These are phyloP conservation scores for Chaetodon auriga DNA, from an alignment of 2,113 vertebrate species.

Conservation along the genomic window DNA sequence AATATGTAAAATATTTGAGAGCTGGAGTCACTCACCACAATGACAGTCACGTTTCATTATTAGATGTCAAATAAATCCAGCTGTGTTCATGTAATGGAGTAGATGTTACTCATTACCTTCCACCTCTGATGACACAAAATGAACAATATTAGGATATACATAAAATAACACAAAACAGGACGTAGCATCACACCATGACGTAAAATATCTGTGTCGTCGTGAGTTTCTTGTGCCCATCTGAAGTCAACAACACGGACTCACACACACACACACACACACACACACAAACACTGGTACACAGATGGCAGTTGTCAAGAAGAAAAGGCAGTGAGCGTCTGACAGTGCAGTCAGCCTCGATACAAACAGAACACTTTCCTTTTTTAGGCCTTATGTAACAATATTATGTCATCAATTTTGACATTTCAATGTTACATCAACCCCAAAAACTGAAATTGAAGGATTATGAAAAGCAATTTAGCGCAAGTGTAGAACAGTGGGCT, in stretches of 20 bases:
- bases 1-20: no score
- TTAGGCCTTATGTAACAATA: slow-evolving; percentile 52
- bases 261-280: background rate
- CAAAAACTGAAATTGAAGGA: slow-evolving; percentile 25
- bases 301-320: slow-evolving; percentile 28
- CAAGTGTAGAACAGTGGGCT: background rate
- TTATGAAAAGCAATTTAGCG: slow-evolving; percentile 16
- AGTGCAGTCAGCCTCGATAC: slow-evolving; percentile 17
- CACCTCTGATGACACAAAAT: background rate
- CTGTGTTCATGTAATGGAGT: no score
- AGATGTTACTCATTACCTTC: background rate
- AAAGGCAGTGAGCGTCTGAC: slow-evolving; percentile 33
- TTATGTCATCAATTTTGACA: slow-evolving; percentile 53
- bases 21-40: no score
- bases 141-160: background rate
- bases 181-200: background rate
- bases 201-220: background rate
- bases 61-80: no score
- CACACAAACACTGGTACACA: slow-evolving; percentile 19
- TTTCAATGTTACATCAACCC: slow-evolving; percentile 38
- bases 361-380: slow-evolving; percentile 34
- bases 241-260: background rate
- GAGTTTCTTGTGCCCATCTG: background rate
- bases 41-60: no score
- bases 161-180: background rate